Base-by-base conservation (phyloP, 2,113 vertebrate species). In the Cacatua alba region DNA sequence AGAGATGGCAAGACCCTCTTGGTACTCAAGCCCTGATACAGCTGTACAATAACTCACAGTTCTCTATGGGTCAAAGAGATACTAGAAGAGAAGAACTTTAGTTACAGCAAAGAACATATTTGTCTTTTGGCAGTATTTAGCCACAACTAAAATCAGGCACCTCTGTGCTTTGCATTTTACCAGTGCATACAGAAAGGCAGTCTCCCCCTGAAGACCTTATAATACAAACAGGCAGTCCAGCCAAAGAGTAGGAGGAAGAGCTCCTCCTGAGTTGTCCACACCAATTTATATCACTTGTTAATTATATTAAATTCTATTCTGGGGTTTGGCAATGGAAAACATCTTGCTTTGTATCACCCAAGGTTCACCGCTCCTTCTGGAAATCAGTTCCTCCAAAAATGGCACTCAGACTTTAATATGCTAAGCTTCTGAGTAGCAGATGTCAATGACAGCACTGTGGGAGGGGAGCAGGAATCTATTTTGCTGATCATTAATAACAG, bases 301-400 rank as follows among this genome's bases (percentile, higher is more conserved):
- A 93, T 93, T 37, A 55, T 26, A n/a, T 46, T 86, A 39, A 72
- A 86, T 81, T 94, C 46, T 80, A 4, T 83, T 93, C 35, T 70
- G 41, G 28, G 39, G 6, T 80, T 90, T 86, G 82, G n/a, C 43
- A 93, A 51, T 41, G 51, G 37, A 69, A 93, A 92, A 35, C 1
- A 39, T 71, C 33, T 83, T 83, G 41, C 29, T 92, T 86, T 74
- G 25, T 90, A 92, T 80, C 29, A 75, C 64, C 33, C 51, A 37
- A 51, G 20, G 26, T 86, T 79, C 90, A 93, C 33, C 11, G 10
- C 41, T 92, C 81, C 81, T 91, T 89, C 74, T 95, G 93, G 82
- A 93, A 88, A 86, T 23, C n/a, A 39, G 10, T 65, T 92, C n/a
- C 53, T 91, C 71, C 37, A 20, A 90, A 93, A 93, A 93, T 81